A percentile compares a stretch with the other conserved stretches of the same genome.
phyloP scores from a whole-genome alignment of 2,113 vertebrate species.

The Passerina amoena region DNA sequence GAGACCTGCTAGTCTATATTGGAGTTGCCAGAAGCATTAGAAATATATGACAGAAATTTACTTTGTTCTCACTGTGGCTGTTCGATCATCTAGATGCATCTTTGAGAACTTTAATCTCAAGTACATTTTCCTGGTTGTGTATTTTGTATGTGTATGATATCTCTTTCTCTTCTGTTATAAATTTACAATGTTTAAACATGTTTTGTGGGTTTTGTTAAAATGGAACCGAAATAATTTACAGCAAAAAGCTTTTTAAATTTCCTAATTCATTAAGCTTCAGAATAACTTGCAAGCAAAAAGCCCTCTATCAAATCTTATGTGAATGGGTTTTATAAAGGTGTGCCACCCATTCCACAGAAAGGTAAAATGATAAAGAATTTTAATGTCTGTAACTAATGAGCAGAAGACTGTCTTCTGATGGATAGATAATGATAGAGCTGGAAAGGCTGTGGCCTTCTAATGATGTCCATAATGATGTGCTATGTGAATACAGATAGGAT shows the following conservation, averaged over 20 bases:
- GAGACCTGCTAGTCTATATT: background rate
- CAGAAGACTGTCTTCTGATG: slow-evolving; percentile 26
- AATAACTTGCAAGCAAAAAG: background rate
- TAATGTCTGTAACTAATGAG: slow-evolving; percentile 21
- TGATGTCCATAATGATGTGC: slow-evolving; percentile 25
- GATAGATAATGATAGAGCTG: slow-evolving; percentile 2
- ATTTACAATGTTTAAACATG: background rate
- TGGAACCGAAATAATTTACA: background rate
- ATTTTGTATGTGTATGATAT: background rate
- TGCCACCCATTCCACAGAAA: slow-evolving; percentile 8
- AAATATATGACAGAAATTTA: background rate
- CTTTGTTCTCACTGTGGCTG: background rate
- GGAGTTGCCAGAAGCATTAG: background rate
- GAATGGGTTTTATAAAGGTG: background rate
- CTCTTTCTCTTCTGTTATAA: background rate
- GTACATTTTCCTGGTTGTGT: background rate
- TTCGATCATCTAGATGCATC: background rate
- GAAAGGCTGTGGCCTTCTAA: slow-evolving; percentile 33
- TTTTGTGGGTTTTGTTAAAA: background rate
- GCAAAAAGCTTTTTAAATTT: background rate
- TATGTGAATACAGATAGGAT: background rate
- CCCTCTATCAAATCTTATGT: background rate
- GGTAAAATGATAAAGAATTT: slow-evolving; percentile 24
- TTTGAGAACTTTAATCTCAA: background rate
- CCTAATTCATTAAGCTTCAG: background rate